Evolutionary conservation across 1,140 invertebrate species (phyloP).

Genomic region (silkworm (Bombyx mori)): ASM3026992v2 NC_085111.1:10651501-10652000

Average conservation of each 20-base stretch:
- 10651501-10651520: slow-evolving; percentile 62
- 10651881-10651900: slow-evolving; percentile 66
- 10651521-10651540: slow-evolving; percentile 54
- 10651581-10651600: slow-evolving; percentile 54
- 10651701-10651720: slow-evolving; percentile 51
- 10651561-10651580: slow-evolving; percentile 49
- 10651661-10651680: slow-evolving; percentile 52
- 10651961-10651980: neutral
- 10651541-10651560: slow-evolving; percentile 56
- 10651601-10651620: slow-evolving; percentile 36
- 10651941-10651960: slow-evolving; percentile 4
- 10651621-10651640: slow-evolving; percentile 52
- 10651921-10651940: slow-evolving; percentile 42
- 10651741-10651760: slow-evolving; percentile 63
- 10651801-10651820: slow-evolving; percentile 47
- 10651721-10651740: slow-evolving; percentile 64
- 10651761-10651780: slow-evolving; percentile 60
- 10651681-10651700: slow-evolving; percentile 48
- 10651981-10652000: neutral
- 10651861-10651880: slow-evolving; percentile 49
- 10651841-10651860: slow-evolving; percentile 57
- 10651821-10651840: slow-evolving; percentile 31
- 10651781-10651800: slow-evolving; percentile 54
- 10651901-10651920: slow-evolving; percentile 64
- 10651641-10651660: slow-evolving; percentile 49